Percentiles rank a stretch among this genome's conserved stretches.
Evolutionary conservation across 2,888 invertebrate genomes (phyloP).

Genomic region (Drosophila incognita): DNA sequence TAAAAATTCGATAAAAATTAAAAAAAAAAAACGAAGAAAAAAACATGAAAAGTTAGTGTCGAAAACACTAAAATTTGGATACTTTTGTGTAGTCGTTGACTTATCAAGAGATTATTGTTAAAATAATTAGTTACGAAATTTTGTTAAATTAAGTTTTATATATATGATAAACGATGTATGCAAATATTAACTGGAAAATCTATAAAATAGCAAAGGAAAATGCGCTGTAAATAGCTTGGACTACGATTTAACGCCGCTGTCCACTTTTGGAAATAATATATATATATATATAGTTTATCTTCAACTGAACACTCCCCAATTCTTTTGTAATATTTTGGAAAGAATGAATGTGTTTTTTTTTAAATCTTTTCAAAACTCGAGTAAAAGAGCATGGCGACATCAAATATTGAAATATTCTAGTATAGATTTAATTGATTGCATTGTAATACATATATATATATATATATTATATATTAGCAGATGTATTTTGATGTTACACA

Average conservation of each 20-base stretch:
- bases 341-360: slow-evolving; percentile 10
- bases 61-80: slow-evolving; percentile 35
- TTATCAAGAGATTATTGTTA: slow-evolving; percentile 44
- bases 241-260: slow-evolving; percentile 18
- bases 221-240: slow-evolving; percentile 43
- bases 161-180: slow-evolving; percentile 32
- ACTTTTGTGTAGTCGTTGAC: slow-evolving; percentile 53
- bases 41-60: slow-evolving; percentile 29
- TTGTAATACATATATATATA: slow-evolving; percentile 22
- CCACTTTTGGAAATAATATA: neutral
- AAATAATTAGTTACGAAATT: slow-evolving; percentile 40
- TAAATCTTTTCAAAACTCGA: slow-evolving; percentile 29
- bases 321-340: neutral
- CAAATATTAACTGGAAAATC: slow-evolving; percentile 19
- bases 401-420: slow-evolving; percentile 14
- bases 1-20: slow-evolving; percentile 44
- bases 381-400: slow-evolving; percentile 34
- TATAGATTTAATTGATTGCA: slow-evolving; percentile 31
- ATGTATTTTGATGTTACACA: slow-evolving; percentile 74
- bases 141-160: slow-evolving; percentile 60
- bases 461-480: slow-evolving; percentile 34
- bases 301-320: slow-evolving; percentile 5
- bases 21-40: slow-evolving; percentile 30
- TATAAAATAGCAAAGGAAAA: slow-evolving; percentile 15
- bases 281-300: neutral